Evolutionary conservation across 2,888 invertebrate genomes (phyloP), one percentile per base, ranked within the genome.

Genomic region (Conomelus anceps): DNA sequence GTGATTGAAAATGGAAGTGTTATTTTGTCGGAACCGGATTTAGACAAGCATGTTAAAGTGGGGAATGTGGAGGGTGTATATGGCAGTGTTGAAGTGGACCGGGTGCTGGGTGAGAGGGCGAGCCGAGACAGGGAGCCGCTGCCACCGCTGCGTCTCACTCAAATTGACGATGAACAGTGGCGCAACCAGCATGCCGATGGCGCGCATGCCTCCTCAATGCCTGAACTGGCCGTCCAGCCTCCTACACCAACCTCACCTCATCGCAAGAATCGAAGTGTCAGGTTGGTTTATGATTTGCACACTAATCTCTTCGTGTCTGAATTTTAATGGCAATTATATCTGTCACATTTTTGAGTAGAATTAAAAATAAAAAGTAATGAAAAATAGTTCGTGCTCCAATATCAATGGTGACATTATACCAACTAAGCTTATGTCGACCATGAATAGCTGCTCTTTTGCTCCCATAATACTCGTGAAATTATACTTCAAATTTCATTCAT

Each of bases 171-270:
- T 91, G n/a, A 34, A 1, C 94, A 94, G 85, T 95, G 95, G 95
- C 87, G 90, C 22, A 26, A 34, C n/a, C 85, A 34, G 22, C 84
- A 85, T 22, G n/a, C n/a, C 63, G 85, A 41, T 26, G 89, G 89
- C 23, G 90, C 90, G 26, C 94, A 94, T 91, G 94, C 95, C 0
- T 94, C 95, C 11, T 96, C 96, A 20, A 95, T 96, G 94, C 96
- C 96, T 1, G 96, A 96, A 92, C 92, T 96, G 87, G 94, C 94
- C 1, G 92, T 93, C 23, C 93, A 93, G 4, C 88, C 89, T 20
- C 23, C 89, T 13, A 93, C 94, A 85, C 92, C 94, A 88, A 93
- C 93, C 23, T 93, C 93, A 1, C 93, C 93, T 0, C 93, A 92
- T 89, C 93, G 90, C 84, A 90, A 91, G 86, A 91, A 89, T 22